A percentile compares a stretch with the other conserved stretches of the same genome.
Conservation (phyloP, 2,113 vertebrate genomes). For the Acrocephalus kingi region DNA sequence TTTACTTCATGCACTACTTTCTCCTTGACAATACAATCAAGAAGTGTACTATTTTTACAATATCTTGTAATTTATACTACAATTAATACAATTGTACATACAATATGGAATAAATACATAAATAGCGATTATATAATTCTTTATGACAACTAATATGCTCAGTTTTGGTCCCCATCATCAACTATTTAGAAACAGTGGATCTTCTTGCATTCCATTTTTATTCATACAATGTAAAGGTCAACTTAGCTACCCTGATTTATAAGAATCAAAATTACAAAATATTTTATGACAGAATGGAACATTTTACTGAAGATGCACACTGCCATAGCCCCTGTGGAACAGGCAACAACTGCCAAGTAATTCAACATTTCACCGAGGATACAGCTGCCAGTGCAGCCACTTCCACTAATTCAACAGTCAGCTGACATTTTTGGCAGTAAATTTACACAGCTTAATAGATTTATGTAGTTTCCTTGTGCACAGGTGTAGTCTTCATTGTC, state of each 20-base stretch:
- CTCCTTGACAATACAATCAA: background rate
- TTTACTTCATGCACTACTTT: background rate
- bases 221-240: background rate
- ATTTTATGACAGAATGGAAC: background rate
- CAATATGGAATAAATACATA: background rate
- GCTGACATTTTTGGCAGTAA: background rate
- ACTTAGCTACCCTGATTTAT: background rate
- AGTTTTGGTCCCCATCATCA: background rate
- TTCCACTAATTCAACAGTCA: conserved; percentile 13
- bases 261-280: background rate
- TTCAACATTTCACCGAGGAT: background rate
- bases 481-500: background rate
- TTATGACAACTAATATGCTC: background rate
- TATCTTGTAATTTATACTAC: background rate
- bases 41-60: background rate
- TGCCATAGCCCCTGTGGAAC: background rate
- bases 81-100: background rate
- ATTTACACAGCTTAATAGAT: background rate
- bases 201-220: background rate
- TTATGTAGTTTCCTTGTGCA: background rate
- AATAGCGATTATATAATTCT: background rate
- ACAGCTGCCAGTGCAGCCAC: background rate
- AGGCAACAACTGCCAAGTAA: background rate
- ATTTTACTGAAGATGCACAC: background rate
- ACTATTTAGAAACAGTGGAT: background rate